Conservation (phyloP, 2,888 invertebrate genomes). For the Tipula lateralis region DNA sequence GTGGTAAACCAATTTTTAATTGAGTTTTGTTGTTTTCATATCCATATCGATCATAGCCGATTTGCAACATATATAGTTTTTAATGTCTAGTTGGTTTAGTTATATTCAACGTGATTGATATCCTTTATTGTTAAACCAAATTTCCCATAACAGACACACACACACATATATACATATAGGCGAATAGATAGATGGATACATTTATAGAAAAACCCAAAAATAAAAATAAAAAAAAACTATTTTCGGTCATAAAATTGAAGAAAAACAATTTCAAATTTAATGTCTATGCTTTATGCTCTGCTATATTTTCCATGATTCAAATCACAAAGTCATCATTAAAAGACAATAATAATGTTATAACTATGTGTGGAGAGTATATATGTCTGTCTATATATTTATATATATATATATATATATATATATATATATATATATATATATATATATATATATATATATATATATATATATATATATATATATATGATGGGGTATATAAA, state of each 20-base stretch:
- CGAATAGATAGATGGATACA: too few species aligned
- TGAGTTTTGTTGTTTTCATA: background rate
- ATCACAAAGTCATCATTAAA: slow-evolving; percentile 24
- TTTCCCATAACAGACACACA: background rate
- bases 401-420: background rate
- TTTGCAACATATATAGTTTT: background rate
- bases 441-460: background rate
- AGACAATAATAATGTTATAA: slow-evolving; percentile 24
- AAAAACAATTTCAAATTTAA: slow-evolving; percentile 19
- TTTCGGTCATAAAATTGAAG: background rate
- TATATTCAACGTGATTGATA: background rate
- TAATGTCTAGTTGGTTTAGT: background rate
- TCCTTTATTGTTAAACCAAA: background rate
- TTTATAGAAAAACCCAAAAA: background rate
- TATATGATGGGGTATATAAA: background rate
- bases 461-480: background rate
- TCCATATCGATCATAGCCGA: background rate
- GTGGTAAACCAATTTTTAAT: slow-evolving; percentile 3
- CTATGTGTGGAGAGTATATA: too few species aligned
- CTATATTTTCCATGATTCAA: background rate
- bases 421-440: background rate
- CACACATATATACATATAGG: too few species aligned
- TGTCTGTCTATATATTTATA: too few species aligned
- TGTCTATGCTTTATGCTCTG: background rate
- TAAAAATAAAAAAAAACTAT: background rate